Evolutionary conservation across 2,113 vertebrate genomes (phyloP).

Genomic region (Halichoerus grypus): DNA sequence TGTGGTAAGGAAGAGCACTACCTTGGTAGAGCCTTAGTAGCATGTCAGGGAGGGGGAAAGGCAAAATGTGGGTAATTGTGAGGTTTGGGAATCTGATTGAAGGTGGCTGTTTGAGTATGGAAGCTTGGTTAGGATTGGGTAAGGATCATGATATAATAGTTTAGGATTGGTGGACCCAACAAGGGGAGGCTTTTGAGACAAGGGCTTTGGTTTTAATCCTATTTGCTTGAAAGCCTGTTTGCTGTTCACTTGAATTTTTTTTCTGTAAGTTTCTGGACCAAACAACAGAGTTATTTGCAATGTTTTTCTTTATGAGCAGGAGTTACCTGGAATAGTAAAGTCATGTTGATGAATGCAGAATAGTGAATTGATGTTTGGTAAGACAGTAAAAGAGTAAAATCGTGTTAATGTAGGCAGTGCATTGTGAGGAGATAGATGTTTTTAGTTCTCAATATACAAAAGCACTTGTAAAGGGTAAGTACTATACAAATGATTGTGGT

Average conservation of each 20-base stretch:
- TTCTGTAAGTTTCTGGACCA: not conserved
- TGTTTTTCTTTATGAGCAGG: not conserved
- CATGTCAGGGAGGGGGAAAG: not conserved
- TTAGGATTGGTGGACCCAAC: not conserved
- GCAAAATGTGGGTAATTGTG: not conserved
- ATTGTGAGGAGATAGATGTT: not conserved
- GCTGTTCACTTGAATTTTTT: not conserved
- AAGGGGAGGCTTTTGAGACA: not conserved
- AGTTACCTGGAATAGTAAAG: constrained; percentile 42
- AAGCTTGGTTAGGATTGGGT: not conserved
- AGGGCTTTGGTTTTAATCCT: constrained; percentile 26
- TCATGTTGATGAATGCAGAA: not conserved
- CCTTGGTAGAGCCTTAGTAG: not conserved
- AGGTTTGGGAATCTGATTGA: constrained; percentile 16
- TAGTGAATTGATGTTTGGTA: not conserved
- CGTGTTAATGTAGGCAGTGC: not conserved
- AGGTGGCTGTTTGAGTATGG: not conserved
- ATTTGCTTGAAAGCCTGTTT: not conserved
- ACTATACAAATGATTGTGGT: not conserved
- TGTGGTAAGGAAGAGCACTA: constrained; percentile 12
- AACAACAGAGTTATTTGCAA: not conserved
- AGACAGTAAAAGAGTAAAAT: constrained; percentile 40
- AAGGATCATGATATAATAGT: not conserved
- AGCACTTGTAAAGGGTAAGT: not conserved
- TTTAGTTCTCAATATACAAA: constrained; percentile 11